Base-by-base conservation (phyloP, 2,113 vertebrate genomes). In the Furnarius figulus region DNA sequence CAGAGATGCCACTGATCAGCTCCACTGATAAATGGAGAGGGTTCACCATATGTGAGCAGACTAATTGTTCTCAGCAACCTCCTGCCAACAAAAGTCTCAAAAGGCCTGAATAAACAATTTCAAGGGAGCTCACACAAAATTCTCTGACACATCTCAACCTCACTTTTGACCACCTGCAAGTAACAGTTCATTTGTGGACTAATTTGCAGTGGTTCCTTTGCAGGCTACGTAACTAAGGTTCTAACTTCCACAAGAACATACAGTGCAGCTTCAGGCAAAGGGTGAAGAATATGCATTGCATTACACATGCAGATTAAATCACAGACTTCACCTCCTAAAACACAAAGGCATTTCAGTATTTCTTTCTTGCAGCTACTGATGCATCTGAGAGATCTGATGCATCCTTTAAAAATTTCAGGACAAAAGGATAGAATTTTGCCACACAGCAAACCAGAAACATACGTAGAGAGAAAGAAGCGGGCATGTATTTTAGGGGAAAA, bases 221-320 rank as follows among this genome's bases (percentile, higher is more conserved):
- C 39, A 83, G 68, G 31, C 61, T 59, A 31, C 30, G n/a, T n/a
- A n/a, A n/a, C n/a, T n/a, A n/a, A 70, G n/a, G 28, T 77, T 80
- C 58, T 72, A 52, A 88, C 2, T 20, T 80, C 35, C 49, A 63
- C 1, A 78, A 44, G 28, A 82, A 21, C 25, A 53, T 2, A n/a
- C 2, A 37, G 24, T 6, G 67, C 28, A 77, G 46, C 28, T 53
- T 37, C n/a, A 44, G 9, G 55, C 39, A 79, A 55, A 85, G 44
- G 17, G 33, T 30, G 44, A 65, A 49, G 63, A 88, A 55, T 2
- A 8, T 11, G 30, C 17, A 30, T 0, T 0, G 0, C 5, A 14
- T 49, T 66, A 46, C 9, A 71, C 30, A 44, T 27, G 52, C 52
- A 67, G 59, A 58, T 31, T 27, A 35, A 87, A 71, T 22, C 4